These are phyloP conservation scores for Uropsilus gracilis DNA, from an alignment of 2,113 vertebrate genomes.

Conservation along the genomic window DNA sequence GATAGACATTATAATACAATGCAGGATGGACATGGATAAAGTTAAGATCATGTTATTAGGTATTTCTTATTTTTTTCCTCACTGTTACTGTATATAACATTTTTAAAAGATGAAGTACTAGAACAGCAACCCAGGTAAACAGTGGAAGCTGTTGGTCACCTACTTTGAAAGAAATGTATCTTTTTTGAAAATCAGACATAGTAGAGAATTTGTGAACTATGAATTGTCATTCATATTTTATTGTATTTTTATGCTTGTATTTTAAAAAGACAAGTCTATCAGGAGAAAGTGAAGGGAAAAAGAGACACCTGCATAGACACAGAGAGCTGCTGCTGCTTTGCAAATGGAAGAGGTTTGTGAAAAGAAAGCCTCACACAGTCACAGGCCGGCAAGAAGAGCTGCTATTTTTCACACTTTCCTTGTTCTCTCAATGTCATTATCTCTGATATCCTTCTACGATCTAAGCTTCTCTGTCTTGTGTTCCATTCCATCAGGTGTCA, in stretches of 20 bases:
- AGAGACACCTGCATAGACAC: no score
- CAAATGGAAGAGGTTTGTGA: no score
- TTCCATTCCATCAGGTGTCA: not conserved
- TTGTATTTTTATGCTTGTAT: not conserved
- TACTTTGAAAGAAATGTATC: not conserved
- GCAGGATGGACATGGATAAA: not conserved
- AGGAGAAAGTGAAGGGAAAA: no score
- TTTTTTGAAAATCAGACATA: not conserved
- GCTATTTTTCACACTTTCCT: not conserved
- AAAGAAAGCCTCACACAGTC: no score
- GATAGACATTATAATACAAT: not conserved
- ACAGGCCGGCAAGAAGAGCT: no score
- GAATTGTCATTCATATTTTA: not conserved
- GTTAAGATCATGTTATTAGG: not conserved
- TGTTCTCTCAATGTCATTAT: not conserved
- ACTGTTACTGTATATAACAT: not conserved
- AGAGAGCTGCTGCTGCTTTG: no score
- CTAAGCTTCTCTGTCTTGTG: not conserved
- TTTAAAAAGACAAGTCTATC: no score
- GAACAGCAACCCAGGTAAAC: not conserved
- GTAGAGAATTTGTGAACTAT: conserved; percentile 14
- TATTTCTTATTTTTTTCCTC: not conserved
- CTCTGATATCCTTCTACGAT: not conserved
- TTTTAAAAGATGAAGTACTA: not conserved
- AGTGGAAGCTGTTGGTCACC: not conserved